Evolutionary conservation across 2,113 vertebrate genomes (phyloP).

Genomic region (Cinclus cinclus): DNA sequence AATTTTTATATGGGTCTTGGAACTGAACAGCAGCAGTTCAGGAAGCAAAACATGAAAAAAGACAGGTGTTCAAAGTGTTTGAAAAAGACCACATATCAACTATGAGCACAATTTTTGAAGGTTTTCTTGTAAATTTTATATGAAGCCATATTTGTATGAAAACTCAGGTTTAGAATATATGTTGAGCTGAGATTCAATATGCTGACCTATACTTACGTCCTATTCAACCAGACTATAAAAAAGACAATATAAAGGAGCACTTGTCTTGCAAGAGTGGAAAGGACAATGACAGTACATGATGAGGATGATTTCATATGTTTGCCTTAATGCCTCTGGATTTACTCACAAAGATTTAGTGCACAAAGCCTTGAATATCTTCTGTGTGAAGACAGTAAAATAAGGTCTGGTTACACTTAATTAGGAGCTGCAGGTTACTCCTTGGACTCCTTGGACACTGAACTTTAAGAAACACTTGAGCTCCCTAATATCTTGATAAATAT

Average conservation of each 20-base stretch:
- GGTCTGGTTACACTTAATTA: neutral
- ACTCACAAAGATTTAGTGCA: neutral
- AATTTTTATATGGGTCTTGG: neutral
- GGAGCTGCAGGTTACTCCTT: neutral
- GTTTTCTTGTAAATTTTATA: neutral
- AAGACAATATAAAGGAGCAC: neutral
- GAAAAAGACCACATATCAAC: neutral
- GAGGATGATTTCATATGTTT: neutral
- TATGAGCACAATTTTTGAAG: neutral
- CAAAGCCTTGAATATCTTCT: neutral
- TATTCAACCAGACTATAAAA: neutral
- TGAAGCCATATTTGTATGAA: neutral
- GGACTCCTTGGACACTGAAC: neutral
- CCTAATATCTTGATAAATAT: neutral
- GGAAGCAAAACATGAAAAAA: neutral
- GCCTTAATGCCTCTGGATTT: neutral
- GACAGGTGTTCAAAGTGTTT: neutral
- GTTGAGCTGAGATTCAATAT: neutral
- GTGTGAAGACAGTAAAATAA: neutral
- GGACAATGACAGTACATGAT: neutral
- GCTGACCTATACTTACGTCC: neutral
- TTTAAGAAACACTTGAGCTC: neutral
- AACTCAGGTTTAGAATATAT: neutral
- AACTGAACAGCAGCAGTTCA: neutral
- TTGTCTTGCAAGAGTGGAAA: neutral